Percentiles rank a stretch among this genome's conserved stretches.
Evolutionary conservation across 1,140 invertebrate genomes (phyloP).

Genomic region (Phocides pigmalion): DNA sequence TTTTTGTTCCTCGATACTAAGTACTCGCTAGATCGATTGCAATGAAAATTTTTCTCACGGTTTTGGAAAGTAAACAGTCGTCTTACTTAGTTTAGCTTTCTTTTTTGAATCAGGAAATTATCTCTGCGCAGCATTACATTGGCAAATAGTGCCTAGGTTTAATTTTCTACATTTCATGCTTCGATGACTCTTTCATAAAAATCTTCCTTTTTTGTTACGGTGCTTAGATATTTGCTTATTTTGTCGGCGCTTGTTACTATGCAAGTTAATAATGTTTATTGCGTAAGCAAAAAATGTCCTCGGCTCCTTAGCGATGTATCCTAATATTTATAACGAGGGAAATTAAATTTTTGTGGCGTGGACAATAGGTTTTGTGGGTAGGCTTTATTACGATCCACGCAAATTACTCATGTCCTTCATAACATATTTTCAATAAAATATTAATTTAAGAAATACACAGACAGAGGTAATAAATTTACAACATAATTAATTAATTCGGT

Average conservation of each 20-base stretch:
- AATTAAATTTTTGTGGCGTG: no score
- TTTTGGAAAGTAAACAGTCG: conserved; percentile 65
- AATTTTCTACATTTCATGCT: conserved; percentile 54
- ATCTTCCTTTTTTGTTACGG: conserved; percentile 36
- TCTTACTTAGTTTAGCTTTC: conserved; percentile 53
- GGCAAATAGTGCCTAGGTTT: conserved; percentile 41
- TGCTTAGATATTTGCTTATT: conserved; percentile 25
- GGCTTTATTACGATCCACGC: neutral
- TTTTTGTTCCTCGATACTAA: conserved; percentile 57
- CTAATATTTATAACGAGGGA: neutral
- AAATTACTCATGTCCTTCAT: no score
- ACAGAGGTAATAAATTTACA: no score
- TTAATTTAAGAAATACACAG: no score
- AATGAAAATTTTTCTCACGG: conserved; percentile 71
- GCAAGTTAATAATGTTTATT: conserved; percentile 24
- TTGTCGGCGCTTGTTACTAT: conserved; percentile 22
- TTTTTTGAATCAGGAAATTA: conserved; percentile 57
- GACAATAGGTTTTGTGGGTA: neutral
- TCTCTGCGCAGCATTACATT: conserved; percentile 36
- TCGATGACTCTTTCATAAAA: conserved; percentile 42
- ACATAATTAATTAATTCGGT: no score
- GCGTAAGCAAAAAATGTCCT: conserved; percentile 7
- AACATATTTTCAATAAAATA: no score
- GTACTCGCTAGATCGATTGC: conserved; percentile 49
- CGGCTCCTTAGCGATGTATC: neutral